Evolutionary conservation across 2,888 invertebrate species (phyloP), one percentile per base, ranked within the genome.

Genomic region (Eupsilia transversa): DNA sequence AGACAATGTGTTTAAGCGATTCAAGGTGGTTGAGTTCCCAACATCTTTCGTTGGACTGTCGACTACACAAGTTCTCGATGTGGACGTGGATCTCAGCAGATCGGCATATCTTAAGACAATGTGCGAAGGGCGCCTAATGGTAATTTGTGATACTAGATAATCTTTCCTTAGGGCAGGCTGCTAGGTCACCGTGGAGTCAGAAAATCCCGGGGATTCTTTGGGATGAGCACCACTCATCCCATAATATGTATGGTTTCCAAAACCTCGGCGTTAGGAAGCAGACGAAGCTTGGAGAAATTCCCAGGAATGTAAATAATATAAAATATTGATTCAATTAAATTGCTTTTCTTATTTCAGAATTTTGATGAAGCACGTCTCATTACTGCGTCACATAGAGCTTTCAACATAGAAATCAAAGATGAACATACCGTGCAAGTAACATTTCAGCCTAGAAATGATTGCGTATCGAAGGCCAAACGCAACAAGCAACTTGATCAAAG

Each of bases 361-460:
- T 94, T 96, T 84, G 89, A 93, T n/a, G 93, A 95, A 35, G 95
- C 96, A 17, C 93, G 93, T 38, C 91, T 94, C 87, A 89, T 94
- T 86, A 96, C 96, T 82, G 94, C 96, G 56, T 91, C 94, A n/a
- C 95, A 96, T 80, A 91, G 95, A 89, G 94, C 96, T 17, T 96
- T 93, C 86, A 75, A 85, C 65, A 87, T 96, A 68, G 76, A 76
- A 38, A 86, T 84, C 72, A 82, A 92, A 72, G 88, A 93, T 83
- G 85, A 91, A 0, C 88, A 86, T 35, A 90, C 89, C 1, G 80
- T 96, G 63, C 82, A 90, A 84, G 93, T 96, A 72, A 94, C 88
- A 61, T 96, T 95, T 80, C 89, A 87, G 46, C 96, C 95, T 17
- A 91, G 83, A 85, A 94, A 89, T 82, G 95, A 96, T 89, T 95